Conservation (phyloP, 2,113 vertebrate species). For the Gambusia holbrooki region DNA sequence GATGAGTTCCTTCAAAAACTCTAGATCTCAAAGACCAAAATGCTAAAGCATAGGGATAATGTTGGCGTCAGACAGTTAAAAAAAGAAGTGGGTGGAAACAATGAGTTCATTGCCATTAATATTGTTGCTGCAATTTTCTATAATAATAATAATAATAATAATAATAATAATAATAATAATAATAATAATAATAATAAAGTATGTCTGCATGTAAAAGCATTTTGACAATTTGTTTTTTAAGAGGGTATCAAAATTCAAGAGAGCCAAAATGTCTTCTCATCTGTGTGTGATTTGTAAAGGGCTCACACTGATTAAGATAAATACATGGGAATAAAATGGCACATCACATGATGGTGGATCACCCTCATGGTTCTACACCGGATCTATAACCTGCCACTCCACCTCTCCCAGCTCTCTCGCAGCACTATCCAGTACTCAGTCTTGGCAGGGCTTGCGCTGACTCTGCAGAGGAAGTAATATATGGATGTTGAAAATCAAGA, state of each 20-base stretch:
- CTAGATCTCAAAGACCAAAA: background rate
- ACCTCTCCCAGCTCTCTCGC: constrained; percentile 23
- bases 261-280: constrained; percentile 31
- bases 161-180: too few relatives aligned
- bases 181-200: too few relatives aligned
- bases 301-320: constrained; percentile 50
- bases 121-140: too few relatives aligned
- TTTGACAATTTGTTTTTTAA: constrained; percentile 47
- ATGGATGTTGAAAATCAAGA: constrained; percentile 61
- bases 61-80: background rate
- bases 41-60: background rate
- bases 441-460: constrained; percentile 67
- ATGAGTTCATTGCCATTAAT: too few relatives aligned
- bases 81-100: background rate
- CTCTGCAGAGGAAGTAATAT: constrained; percentile 56
- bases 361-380: constrained; percentile 48
- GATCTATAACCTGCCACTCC: constrained; percentile 12
- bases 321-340: constrained; percentile 42
- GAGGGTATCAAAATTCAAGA: constrained; percentile 62
- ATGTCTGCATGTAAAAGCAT: too few relatives aligned
- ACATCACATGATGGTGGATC: constrained; percentile 66
- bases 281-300: constrained; percentile 26
- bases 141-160: too few relatives aligned
- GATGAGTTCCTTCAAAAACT: background rate
- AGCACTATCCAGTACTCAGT: constrained; percentile 45